These are phyloP conservation scores for Nettapus auritus DNA, from an alignment of 2,113 vertebrate genomes.

Conservation along the genomic window DNA sequence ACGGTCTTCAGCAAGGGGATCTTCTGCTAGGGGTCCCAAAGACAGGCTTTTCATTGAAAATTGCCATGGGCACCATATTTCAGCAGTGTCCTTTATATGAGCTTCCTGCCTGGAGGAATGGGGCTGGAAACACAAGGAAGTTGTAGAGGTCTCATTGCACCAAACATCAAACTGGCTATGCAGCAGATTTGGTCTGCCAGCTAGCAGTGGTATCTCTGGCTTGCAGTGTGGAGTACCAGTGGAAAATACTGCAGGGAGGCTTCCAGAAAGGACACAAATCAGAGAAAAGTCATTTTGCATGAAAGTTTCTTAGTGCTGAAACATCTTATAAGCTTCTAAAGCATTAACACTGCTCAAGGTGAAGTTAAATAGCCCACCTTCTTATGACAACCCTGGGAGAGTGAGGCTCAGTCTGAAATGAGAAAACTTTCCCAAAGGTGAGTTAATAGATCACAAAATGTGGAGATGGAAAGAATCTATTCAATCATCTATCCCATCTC, in stretches of 20 bases:
- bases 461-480: slow-evolving; percentile 59
- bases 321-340: not conserved
- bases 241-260: not conserved
- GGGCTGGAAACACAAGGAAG: not conserved
- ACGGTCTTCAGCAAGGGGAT: not conserved
- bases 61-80: not conserved
- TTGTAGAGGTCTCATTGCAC: not conserved
- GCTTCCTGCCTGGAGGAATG: not conserved
- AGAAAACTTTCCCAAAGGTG: slow-evolving; percentile 47
- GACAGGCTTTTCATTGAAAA: not conserved
- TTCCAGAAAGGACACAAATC: not conserved
- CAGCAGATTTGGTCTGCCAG: fast-evolving
- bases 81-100: not conserved
- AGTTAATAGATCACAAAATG: slow-evolving; percentile 45
- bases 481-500: slow-evolving; percentile 27
- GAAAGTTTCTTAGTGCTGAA: not conserved
- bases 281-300: not conserved
- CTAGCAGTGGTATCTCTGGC: not conserved
- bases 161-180: fast-evolving
- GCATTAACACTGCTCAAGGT: not conserved
- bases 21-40: not conserved
- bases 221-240: not conserved
- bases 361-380: not conserved
- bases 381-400: not conserved
- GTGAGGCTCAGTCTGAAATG: not conserved